Evolutionary conservation across 2,113 vertebrate genomes (phyloP), one percentile per base, ranked within the genome.

Genomic region (Prinia subflava): DNA sequence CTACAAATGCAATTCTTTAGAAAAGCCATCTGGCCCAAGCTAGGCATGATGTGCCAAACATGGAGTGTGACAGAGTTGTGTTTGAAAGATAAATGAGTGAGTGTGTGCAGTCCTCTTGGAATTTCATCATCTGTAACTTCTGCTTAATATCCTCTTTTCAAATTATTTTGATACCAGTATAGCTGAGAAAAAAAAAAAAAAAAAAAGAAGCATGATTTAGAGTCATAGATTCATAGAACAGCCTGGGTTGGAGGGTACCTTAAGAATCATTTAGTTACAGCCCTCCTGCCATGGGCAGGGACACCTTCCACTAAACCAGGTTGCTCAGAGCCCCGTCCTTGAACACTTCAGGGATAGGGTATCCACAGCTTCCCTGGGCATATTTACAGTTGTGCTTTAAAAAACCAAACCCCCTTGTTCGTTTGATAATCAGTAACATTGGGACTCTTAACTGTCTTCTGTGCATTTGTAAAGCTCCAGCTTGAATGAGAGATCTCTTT

Each of bases 21-120:
- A 67, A 95, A 94, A 94, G 21, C 52, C 83, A 83, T 88, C 74
- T 93, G 75, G 15, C 42, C 63, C 25, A 90, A 42, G 35, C 37
- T 63, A 77, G 59, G 59, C 68, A 23, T 64, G 44, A 41, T 68
- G 37, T 60, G 24, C 44, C 78, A 73, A 57, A n/a, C 25, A 33
- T 85, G 46, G 31, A 92, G 33, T 39, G 47, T 69, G 63, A 42
- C 42, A 55, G n/a, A 69, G 18, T 22, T 49, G 13, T 60, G 24
- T 85, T 80, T 80, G 42, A 80, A 88, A 94, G 70, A 73, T 65
- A 87, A 85, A 55, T 71, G 23, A 57, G 4, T 44, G 49, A 70
- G 15, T 56, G 20, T 41, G 18, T 37, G 20, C 49, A 35, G 18
- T 22, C n/a, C 31, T 93, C 53, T 49, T 80, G 57, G 28, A 86